Evolutionary conservation across 2,888 invertebrate genomes (phyloP), one percentile per base, ranked within the genome.

Genomic region (Automeris io): DNA sequence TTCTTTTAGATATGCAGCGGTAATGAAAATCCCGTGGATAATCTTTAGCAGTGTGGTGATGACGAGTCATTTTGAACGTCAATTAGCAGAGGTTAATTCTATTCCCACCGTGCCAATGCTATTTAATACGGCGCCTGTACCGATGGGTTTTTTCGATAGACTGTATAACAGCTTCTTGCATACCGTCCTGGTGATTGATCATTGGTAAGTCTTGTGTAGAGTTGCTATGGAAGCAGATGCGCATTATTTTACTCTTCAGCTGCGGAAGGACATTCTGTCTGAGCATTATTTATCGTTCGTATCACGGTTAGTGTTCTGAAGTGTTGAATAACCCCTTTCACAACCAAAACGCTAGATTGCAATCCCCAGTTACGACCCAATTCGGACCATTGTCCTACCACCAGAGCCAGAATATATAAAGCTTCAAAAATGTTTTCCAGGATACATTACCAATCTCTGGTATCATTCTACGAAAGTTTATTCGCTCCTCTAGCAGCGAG

Each of bases 21-120:
- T 76, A 1, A 72, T 68, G 16, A 57, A 67, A 39, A 70, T 51
- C 0, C 78, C 79, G 0, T 80, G 78, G 78, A 71, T 80, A 1
- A 3, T 71, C 1, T 49, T 77, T 1, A 59, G 54, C 23, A 65
- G 70, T 0, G 51, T 58, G 0, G 49, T 51, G 0, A 41, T 73
- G 40, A 57, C 63, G 32, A 53, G 69, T 0, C 35, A 45, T n/a
- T 26, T 66, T 1, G 74, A 79, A 35, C 43, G 44, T 1, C 37
- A 70, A 13, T 46, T 78, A n/a, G 76, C 74, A 13, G 63, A 63
- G 2, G 62, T 71, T 0, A 46, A 66, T 2, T 63, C 70, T 2
- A 29, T 71, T 0, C 32, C 66, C 0, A 61, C 60, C 0, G 22
- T 67, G 0, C 78, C 79, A 0, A 34, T 59, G 6, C 18, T 70